These are phyloP conservation scores for Cranoglanis bouderius DNA, from an alignment of 2,113 vertebrate genomes.

Conservation along the genomic window DNA sequence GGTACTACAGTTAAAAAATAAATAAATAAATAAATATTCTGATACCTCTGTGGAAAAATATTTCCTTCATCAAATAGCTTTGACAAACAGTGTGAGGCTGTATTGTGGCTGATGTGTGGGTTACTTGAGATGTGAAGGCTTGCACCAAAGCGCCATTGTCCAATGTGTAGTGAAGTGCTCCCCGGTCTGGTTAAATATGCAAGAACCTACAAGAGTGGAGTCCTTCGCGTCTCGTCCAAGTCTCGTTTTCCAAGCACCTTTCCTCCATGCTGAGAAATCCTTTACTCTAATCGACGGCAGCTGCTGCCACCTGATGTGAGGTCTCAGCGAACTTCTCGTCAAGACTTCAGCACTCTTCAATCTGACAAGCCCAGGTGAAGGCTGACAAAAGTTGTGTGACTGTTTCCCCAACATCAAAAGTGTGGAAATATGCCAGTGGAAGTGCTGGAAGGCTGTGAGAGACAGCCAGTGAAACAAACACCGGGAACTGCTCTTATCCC, in stretches of 20 bases:
- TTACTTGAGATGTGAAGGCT: neutral
- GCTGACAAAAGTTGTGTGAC: constrained; percentile 56
- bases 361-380: constrained; percentile 53
- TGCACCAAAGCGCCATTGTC: neutral
- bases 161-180: neutral
- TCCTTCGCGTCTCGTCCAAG: neutral
- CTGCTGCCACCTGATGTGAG: constrained; percentile 48
- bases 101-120: neutral
- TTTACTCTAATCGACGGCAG: constrained; percentile 39
- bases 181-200: constrained; percentile 7
- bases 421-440: constrained; percentile 45
- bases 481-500: constrained; percentile 50
- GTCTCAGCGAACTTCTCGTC: constrained; percentile 39
- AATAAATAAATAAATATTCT: neutral
- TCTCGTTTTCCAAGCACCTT: neutral
- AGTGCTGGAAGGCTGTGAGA: constrained; percentile 47
- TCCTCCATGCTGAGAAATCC: constrained; percentile 23
- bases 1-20: neutral
- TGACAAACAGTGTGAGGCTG: neutral
- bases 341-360: constrained; percentile 39
- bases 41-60: neutral
- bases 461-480: constrained; percentile 54
- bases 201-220: constrained; percentile 1
- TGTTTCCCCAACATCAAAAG: constrained; percentile 53
- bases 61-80: constrained; percentile 5